Evolutionary conservation across 1,140 invertebrate genomes (phyloP), one percentile per base, ranked within the genome.

Genomic region (Ctenoplectra terminalis): DNA sequence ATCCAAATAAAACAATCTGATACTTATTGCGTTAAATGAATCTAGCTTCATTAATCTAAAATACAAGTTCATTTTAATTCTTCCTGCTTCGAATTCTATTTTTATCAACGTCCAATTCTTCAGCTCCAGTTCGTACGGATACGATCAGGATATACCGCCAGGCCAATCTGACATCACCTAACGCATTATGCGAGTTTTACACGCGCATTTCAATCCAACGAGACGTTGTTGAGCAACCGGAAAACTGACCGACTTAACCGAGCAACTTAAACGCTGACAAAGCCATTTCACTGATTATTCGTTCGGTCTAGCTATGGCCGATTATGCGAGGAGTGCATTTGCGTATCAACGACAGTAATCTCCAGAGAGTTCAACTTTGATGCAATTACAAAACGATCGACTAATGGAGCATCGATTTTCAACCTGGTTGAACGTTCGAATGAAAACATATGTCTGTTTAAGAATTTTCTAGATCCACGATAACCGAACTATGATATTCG

Each of bases 291-390:
- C 23, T 64, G 46, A 81, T 85, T 86, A 72, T 83, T 60, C 46
- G 71, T 46, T 37, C 37, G 52, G n/a, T n/a, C 26, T 50, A 46
- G 40, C 46, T 26, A 23, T 73, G 63, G 64, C 43, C 69, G 75
- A 85, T 80, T 80, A 79, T 60, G 75, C 70, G 70, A 83, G 17
- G 46, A 70, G 50, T 72, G 81, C 81, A 74, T 83, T 78, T 84
- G 58, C 81, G 81, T 84, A 72, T 83, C 83, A 58, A 83, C 83
- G 83, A 56, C 52, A 69, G 71, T 78, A 63, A 85, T 84, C 81
- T 83, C 13, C 15, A 29, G 31, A 61, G n/a, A 60, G 37, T 31
- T 37, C 37, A 26, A 48, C 81, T 37, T 70, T 67, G 56, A 71
- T 46, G n/a, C 37, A 56, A 84, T 77, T 77, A 83, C 60, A 72